Base-by-base conservation (phyloP, 2,888 invertebrate species). In the Plagodis dolabraria region DNA sequence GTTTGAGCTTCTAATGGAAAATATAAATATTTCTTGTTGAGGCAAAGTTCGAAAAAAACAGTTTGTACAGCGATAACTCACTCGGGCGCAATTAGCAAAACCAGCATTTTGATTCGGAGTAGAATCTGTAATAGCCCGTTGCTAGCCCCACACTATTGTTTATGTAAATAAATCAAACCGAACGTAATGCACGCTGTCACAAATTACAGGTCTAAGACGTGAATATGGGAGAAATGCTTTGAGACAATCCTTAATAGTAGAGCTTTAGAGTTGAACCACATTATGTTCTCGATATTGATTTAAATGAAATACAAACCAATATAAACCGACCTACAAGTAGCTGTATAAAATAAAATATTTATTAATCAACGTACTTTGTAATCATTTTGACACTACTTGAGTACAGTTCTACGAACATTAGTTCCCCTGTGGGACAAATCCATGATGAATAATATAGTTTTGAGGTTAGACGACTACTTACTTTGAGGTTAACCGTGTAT, bases 161-260 rank as follows among this genome's bases (percentile, higher is more conserved):
- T 85, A 83, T 77, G 86, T 85, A 86, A 87, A 92, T 92, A 92
- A 88, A 92, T 89, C 88, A 86, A 72, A 76, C 69, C 63, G 73
- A 69, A 77, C 78, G 79, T 67, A 63, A 83, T 79, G 76, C 72
- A 78, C 77, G 72, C 77, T 83, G 84, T 86, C 84, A 79, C 82
- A 89, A 88, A 91, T 91, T 90, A 88, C 79, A 86, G 85, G 76
- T 79, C 80, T 74, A 71, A 72, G 74, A 76, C 77, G 81, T 76
- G 85, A 80, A 82, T 83, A 81, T 82, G 79, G 78, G 82, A 80
- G 75, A 83, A 85, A 79, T 80, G 80, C 74, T 80, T 76, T 76
- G 82, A 87, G 86, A 86, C 86, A 86, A 76, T 80, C 82, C 81
- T 84, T 91, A 89, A 89, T 89, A 87, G 85, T 83, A 79, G 87